Conservation (phyloP, 2,888 invertebrate species). For the Rhagium mordax region DNA sequence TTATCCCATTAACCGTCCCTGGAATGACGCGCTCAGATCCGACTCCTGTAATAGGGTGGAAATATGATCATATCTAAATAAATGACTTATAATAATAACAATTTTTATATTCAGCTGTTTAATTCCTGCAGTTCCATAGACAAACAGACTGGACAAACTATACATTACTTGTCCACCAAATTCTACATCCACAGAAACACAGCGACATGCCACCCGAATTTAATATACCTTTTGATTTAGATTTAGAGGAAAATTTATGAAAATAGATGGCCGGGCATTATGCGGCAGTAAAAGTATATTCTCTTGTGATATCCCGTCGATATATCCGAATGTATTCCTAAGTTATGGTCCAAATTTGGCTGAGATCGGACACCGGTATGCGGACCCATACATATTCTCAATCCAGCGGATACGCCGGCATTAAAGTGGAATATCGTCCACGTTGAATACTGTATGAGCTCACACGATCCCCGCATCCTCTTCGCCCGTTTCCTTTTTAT, state of each 20-base stretch:
- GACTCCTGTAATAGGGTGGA: too few relatives aligned
- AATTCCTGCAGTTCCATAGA: too few relatives aligned
- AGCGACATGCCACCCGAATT: conserved; percentile 17
- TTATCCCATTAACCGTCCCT: too few relatives aligned
- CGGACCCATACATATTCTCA: conserved; percentile 63
- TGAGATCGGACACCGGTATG: conserved; percentile 51
- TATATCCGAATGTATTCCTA: conserved; percentile 60
- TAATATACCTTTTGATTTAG: conserved; percentile 31
- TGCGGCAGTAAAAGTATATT: conserved; percentile 55
- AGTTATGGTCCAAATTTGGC: conserved; percentile 61
- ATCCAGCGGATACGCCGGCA: conserved; percentile 62
- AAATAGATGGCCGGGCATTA: conserved; percentile 53
- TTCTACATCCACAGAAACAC: conserved; percentile 8
- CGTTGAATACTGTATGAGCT: conserved; percentile 66
- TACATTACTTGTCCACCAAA: not conserved
- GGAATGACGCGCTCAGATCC: too few relatives aligned
- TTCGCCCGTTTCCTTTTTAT: not conserved
- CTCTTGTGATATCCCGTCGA: conserved; percentile 53
- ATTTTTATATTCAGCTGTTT: too few relatives aligned
- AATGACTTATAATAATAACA: too few relatives aligned
- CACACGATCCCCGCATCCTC: conserved; percentile 39
- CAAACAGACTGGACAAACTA: too few relatives aligned
- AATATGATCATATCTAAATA: too few relatives aligned
- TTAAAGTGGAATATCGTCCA: conserved; percentile 63
- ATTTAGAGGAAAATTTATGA: conserved; percentile 46